phyloP scores from a whole-genome alignment of 2,113 vertebrate genomes.

The Corythornis vintsioides region DNA sequence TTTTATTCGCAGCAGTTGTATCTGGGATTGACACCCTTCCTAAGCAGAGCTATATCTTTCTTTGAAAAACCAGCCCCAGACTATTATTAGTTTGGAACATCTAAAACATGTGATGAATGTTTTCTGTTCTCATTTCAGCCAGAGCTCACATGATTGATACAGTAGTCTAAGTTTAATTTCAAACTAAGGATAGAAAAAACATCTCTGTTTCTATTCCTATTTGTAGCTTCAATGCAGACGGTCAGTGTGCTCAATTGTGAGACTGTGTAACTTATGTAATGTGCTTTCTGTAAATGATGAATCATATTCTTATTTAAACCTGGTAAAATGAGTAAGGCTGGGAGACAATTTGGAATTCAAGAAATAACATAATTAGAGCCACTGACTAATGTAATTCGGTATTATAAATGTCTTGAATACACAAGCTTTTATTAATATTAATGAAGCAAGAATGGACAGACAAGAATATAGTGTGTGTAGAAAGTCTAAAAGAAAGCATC shows the following conservation, averaged over 20 bases:
- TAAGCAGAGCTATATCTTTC: conserved; percentile 53
- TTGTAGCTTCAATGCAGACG: conserved; percentile 71
- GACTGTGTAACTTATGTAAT: conserved; percentile 67
- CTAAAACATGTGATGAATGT: conserved; percentile 65
- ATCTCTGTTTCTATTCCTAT: conserved; percentile 65
- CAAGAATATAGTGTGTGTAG: background rate
- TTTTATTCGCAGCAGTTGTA: conserved; percentile 56
- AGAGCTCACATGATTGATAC: conserved; percentile 52
- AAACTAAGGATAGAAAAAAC: conserved; percentile 70
- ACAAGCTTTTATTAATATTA: conserved; percentile 32
- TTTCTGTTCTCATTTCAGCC: conserved; percentile 56
- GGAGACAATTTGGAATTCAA: conserved; percentile 70
- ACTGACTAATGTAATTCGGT: conserved; percentile 66
- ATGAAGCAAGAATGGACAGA: background rate
- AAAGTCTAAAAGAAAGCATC: background rate
- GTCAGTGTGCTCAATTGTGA: conserved; percentile 38
- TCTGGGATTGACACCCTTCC: conserved; percentile 52
- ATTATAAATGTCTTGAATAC: conserved; percentile 37
- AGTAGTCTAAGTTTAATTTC: conserved; percentile 73
- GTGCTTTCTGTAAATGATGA: conserved; percentile 77
- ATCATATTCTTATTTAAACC: conserved; percentile 77
- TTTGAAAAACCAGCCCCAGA: conserved; percentile 49
- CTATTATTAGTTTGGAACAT: conserved; percentile 75
- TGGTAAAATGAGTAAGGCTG: conserved; percentile 58
- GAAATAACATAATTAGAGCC: conserved; percentile 68